A percentile compares a stretch with the other conserved stretches of the same genome.
Conservation (phyloP, 2,113 vertebrate genomes). For the Athene noctua region DNA sequence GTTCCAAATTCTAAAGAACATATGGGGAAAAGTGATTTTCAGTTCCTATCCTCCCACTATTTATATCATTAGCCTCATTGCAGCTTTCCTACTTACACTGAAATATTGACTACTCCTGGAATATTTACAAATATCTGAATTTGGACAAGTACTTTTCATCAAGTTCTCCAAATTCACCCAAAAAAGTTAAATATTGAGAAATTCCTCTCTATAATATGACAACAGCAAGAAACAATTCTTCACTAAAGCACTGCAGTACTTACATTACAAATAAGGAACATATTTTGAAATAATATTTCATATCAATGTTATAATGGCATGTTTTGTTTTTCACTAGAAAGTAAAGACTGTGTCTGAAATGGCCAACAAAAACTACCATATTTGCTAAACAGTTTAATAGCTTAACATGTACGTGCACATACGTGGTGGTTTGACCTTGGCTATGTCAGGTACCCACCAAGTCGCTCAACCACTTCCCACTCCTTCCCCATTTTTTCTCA, state of each 20-base stretch:
- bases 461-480: too few species aligned
- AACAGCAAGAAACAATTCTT: not conserved
- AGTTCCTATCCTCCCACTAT: not conserved
- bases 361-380: not conserved
- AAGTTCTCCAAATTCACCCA: not conserved
- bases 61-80: accelerated
- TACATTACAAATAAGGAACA: not conserved
- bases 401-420: not conserved
- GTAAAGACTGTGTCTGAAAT: not conserved
- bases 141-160: not conserved
- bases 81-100: not conserved
- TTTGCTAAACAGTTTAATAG: not conserved
- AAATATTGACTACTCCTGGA: not conserved
- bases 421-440: too few species aligned
- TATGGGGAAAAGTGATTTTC: not conserved
- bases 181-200: not conserved
- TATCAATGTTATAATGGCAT: not conserved
- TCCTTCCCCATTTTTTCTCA: too few species aligned
- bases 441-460: too few species aligned
- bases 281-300: not conserved
- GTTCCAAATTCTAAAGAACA: not conserved
- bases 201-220: not conserved
- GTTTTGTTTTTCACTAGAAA: not conserved
- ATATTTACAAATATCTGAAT: not conserved
- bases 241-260: not conserved